Evolutionary conservation across 2,797 vertebrate species (phyloP), one percentile per base, ranked within the genome.

Genomic region (Caiman crocodilus): DNA sequence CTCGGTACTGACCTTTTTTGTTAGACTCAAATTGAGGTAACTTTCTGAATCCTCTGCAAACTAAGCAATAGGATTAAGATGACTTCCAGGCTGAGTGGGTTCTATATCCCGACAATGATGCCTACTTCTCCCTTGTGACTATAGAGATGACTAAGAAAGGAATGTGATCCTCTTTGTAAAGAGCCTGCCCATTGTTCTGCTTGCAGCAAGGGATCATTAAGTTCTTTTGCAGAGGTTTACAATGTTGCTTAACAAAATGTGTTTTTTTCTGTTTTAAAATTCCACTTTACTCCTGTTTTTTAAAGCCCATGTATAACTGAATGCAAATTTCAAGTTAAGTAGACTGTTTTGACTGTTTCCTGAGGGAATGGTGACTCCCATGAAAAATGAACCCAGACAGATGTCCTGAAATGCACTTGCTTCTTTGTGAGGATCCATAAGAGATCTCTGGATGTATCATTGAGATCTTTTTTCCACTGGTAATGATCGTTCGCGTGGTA

Each of bases 1-100:
- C 55, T 83, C 90, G 83, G 89, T 87, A 88, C 76, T 87, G 80
- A 94, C 85, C 89, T 87, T 42, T 91, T 92, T 91, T 76, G 67
- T 92, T 91, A 92, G 73, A 67, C 75, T 55, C 73, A 76, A 79
- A 79, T 88, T 59, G 26, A 85, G 85, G 64, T 84, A 58, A 67
- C 30, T 71, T 71, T 71, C 20, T 14, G 5, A 71, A 71, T 7
- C 20, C 21, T 23, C 21, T 71, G 67, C 35, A 71, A 71, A 20
- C 20, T 71, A 88, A 63, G 28, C 92, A 94, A 89, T 85, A 71
- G 57, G 23, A 75, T 93, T 93, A 76, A 94, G 93, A 85, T 93
- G 86, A 77, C 58, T 50, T 79, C 67, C 87, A 88, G 50, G 21
- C 5, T 28, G 59, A 16, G 85, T 73, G 67, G 16, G 60, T 23